These are phyloP conservation scores for Candoia aspera DNA, from an alignment of 2,113 vertebrate genomes.

Conservation along the genomic window DNA sequence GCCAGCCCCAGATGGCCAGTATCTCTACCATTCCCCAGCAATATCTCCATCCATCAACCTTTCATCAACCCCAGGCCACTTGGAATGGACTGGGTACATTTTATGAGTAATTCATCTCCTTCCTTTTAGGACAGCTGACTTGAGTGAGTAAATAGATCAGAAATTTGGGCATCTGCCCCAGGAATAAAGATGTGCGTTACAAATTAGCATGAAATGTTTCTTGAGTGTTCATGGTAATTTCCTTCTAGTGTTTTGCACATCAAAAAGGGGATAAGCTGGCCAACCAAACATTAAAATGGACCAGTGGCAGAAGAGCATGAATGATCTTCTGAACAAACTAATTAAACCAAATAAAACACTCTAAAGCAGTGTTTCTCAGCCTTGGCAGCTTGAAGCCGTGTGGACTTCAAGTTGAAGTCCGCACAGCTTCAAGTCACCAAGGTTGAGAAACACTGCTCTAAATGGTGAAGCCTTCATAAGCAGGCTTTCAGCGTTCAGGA, in stretches of 20 bases:
- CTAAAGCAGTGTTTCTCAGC: not conserved
- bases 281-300: not conserved
- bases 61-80: not conserved
- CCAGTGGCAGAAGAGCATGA: not conserved
- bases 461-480: slow-evolving; percentile 16
- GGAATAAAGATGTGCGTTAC: not conserved
- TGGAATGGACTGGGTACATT: not conserved
- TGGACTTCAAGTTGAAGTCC: no score
- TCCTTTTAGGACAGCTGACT: not conserved
- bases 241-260: not conserved
- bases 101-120: not conserved
- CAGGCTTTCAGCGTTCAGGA: slow-evolving; percentile 6
- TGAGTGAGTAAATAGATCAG: not conserved
- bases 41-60: not conserved
- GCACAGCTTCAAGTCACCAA: no score
- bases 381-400: no score
- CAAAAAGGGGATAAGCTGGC: not conserved
- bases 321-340: not conserved
- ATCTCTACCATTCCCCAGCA: not conserved
- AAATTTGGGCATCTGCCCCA: not conserved
- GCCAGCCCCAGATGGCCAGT: not conserved
- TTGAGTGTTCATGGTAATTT: not conserved
- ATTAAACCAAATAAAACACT: slow-evolving; percentile 6
- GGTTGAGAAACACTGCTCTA: no score
- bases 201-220: not conserved